Evolutionary conservation across 2,888 invertebrate species (phyloP).

Genomic region (Lasioglossum morio): DNA sequence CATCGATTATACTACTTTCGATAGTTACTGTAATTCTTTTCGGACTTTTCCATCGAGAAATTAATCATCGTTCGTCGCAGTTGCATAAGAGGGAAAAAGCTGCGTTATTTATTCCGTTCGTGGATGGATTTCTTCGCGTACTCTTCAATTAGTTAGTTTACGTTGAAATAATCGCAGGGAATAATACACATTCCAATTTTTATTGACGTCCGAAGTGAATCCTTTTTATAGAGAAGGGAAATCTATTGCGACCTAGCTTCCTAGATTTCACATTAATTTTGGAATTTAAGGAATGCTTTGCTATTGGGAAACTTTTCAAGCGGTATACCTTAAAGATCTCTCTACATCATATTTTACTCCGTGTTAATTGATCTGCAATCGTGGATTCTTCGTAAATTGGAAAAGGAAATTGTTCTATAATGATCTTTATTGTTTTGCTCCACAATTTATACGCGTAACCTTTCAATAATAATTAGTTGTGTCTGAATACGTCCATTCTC

Average conservation of each 20-base stretch:
- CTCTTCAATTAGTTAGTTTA: not conserved
- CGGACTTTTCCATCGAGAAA: not conserved
- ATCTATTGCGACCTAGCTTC: not conserved
- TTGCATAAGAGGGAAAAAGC: not conserved
- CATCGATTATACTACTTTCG: not conserved
- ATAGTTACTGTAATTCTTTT: not conserved
- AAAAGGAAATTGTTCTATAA: too few species aligned
- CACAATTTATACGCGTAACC: too few species aligned
- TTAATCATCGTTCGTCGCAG: not conserved
- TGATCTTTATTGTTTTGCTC: too few species aligned
- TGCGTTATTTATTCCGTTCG: not conserved
- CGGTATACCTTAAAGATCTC: not conserved
- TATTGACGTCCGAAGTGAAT: not conserved
- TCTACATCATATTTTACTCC: not conserved
- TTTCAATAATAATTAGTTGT: too few species aligned
- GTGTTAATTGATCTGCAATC: not conserved
- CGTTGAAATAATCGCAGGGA: not conserved
- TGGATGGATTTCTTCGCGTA: not conserved
- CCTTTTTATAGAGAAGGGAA: not conserved
- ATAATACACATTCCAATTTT: not conserved
- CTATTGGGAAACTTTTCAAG: not conserved
- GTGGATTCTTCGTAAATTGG: not conserved
- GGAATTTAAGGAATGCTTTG: not conserved
- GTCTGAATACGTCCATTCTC: too few species aligned
- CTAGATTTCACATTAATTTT: not conserved